Conservation (phyloP, 2,888 invertebrate species). For the Ochropleura plecta region DNA sequence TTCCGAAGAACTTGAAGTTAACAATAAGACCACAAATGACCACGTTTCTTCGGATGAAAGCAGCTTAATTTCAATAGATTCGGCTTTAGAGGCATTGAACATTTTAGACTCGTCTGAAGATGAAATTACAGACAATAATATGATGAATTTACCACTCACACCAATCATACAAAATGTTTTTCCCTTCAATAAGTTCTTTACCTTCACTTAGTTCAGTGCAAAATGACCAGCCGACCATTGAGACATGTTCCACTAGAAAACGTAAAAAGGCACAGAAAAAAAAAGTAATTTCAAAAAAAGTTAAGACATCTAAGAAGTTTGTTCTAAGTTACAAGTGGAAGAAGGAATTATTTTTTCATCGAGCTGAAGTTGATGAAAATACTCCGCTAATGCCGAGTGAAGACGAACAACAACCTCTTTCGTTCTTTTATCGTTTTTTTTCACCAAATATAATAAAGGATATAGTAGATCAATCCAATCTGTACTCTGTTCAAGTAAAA, state of each 20-base stretch:
- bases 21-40: neutral
- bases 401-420: neutral
- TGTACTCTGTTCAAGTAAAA: constrained; percentile 1
- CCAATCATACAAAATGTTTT: neutral
- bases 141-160: neutral
- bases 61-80: neutral
- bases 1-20: neutral
- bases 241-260: constrained; percentile 1
- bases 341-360: constrained; percentile 1
- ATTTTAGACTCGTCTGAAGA: neutral
- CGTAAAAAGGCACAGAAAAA: constrained; percentile 2
- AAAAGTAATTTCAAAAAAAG: neutral
- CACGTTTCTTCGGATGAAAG: neutral
- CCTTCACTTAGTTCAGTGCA: neutral
- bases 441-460: neutral
- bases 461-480: neutral
- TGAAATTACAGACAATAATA: neutral
- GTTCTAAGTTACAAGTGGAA: constrained; percentile 2
- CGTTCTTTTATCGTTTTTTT: constrained; percentile 2
- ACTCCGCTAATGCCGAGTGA: neutral
- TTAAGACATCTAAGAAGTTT: neutral
- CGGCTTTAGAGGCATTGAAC: neutral
- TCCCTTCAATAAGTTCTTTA: neutral
- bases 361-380: neutral
- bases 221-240: neutral